These are phyloP conservation scores for Psettodes erumei DNA, from an alignment of 2,113 vertebrate species.

Conservation along the genomic window DNA sequence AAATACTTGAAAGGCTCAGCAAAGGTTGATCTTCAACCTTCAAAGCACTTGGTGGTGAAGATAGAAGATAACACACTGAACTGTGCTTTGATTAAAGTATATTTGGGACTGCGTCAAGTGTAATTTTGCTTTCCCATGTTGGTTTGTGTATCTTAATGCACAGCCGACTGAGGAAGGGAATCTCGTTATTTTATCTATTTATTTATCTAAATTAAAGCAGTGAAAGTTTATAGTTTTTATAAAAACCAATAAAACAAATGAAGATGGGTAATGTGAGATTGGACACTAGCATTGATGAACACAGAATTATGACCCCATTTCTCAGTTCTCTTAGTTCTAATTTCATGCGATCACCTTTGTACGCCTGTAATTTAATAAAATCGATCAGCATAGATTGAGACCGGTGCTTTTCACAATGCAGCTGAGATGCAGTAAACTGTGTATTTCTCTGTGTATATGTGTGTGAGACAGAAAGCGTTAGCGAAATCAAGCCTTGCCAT, in stretches of 20 bases:
- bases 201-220: too few relatives aligned
- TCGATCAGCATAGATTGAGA: neutral
- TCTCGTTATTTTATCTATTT: too few relatives aligned
- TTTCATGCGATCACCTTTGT: neutral
- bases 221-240: too few relatives aligned
- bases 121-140: too few relatives aligned
- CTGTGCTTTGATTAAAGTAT: neutral
- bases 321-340: too few relatives aligned
- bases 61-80: neutral
- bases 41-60: conserved; percentile 22
- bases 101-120: neutral
- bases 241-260: too few relatives aligned
- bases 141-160: too few relatives aligned
- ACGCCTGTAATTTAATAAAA: neutral
- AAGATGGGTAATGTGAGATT: too few relatives aligned
- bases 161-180: too few relatives aligned
- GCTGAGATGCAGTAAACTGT: neutral
- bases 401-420: neutral
- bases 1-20: conserved; percentile 29
- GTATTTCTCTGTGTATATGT: neutral
- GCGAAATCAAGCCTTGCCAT: conserved; percentile 11
- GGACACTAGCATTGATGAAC: too few relatives aligned
- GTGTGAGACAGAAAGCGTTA: neutral
- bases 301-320: too few relatives aligned
- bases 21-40: conserved; percentile 22